These are phyloP conservation scores for Caenorhabditis virilis DNA, from an alignment of 2,888 invertebrate species.

Conservation along the genomic window DNA sequence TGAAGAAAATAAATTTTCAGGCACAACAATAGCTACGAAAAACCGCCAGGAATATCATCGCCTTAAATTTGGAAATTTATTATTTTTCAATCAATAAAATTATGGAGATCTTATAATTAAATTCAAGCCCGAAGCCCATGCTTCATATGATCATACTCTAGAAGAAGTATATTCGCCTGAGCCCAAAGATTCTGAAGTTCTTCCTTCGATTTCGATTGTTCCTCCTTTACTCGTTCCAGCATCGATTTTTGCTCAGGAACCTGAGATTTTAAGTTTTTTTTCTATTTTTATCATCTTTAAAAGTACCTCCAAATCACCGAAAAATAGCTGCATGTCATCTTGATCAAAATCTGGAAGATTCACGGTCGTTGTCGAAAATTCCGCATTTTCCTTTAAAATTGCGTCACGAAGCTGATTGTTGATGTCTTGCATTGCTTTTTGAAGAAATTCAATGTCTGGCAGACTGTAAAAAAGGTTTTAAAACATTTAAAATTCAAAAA, in stretches of 20 bases:
- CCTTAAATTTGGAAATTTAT: conserved; percentile 9
- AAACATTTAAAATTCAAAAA: neutral
- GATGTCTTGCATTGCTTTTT: conserved; percentile 4
- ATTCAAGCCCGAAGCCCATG: conserved; percentile 6
- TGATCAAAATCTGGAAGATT: conserved; percentile 40
- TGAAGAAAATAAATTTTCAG: conserved; percentile 13
- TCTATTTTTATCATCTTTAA: too few species aligned
- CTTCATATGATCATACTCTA: conserved; percentile 41
- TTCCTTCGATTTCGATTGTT: conserved; percentile 2
- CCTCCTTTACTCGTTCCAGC: conserved; percentile 16
- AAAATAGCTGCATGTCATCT: conserved; percentile 39
- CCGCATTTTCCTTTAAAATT: conserved; percentile 21
- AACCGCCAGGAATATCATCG: conserved; percentile 32
- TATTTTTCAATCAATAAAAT: conserved; percentile 1
- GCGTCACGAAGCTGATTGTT: conserved; percentile 16
- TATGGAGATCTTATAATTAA: neutral
- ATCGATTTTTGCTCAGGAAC: conserved; percentile 11
- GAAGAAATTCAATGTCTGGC: conserved; percentile 4
- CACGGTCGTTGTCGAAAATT: conserved; percentile 37
- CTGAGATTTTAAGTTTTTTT: conserved; percentile 8
- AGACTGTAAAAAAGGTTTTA: conserved; percentile 5
- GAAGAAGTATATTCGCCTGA: conserved; percentile 38
- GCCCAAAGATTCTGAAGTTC: conserved; percentile 12
- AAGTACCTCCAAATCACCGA: conserved; percentile 40
- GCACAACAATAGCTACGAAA: conserved; percentile 36